Evolutionary conservation across 2,797 vertebrate genomes (phyloP), one percentile per base, ranked within the genome.

Genomic region (Fistularia tabacaria): DNA sequence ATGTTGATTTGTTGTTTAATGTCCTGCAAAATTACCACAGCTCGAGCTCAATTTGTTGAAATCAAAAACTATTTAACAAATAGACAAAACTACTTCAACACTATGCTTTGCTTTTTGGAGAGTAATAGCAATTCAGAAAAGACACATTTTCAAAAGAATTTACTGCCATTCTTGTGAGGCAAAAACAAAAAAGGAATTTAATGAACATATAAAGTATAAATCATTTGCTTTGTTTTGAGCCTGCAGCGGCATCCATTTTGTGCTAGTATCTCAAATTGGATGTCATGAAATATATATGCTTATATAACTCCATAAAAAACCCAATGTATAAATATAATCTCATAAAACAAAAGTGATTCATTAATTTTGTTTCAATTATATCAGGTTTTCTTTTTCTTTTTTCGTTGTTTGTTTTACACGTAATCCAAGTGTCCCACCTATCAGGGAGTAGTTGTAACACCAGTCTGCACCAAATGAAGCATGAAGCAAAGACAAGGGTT

Each of bases 261-360:
- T 41, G 39, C 39, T 47, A 45, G 48, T 37, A 50, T 64, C 46
- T 63, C 36, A 64, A 68, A 70, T 14, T 55, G 48, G 38, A 52
- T 44, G 49, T 8, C 42, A 65, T 61, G 7, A 65, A 60, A 57
- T 61, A 65, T 40, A 61, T 10, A 70, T 65, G 36, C 9, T 13
- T 45, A 9, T 54, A 61, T 69, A 62, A 57, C 49, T 68, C 39
- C 9, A 65, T 54, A 41, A 14, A 38, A 62, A n/a, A 59, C 54
- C 3, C 11, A 15, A 8, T 48, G 48, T 47, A 40, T 53, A 7
- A 36, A 46, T 54, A 52, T 42, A 41, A 53, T 63, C 53, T 46
- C 47, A 54, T 47, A 37, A 38, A 46, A 42, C 12, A 46, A 1
- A 6, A 11, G 11, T 47, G 55, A 50, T 38, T 40, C 8, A 49